These are phyloP conservation scores for Tyrannus savana DNA, from an alignment of 2,113 vertebrate genomes.

Conservation along the genomic window DNA sequence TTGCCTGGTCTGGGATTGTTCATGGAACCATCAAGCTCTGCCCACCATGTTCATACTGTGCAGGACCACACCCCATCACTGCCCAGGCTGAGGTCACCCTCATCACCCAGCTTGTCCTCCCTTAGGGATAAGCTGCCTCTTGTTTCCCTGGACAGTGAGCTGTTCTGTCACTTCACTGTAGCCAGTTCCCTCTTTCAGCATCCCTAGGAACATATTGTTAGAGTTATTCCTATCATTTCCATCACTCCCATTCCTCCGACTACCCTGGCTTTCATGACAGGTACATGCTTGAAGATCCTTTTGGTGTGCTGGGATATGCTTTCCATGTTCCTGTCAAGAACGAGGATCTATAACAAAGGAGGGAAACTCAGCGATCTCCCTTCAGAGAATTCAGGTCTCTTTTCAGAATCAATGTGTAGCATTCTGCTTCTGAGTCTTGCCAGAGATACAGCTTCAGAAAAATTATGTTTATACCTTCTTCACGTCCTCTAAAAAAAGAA, in stretches of 20 bases:
- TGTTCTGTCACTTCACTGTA: background rate
- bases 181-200: background rate
- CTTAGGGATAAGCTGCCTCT: background rate
- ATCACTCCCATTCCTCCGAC: background rate
- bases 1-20: background rate
- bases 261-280: background rate
- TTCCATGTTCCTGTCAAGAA: background rate
- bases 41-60: background rate
- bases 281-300: background rate
- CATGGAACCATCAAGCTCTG: fast-evolving
- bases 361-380: background rate
- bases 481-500: background rate
- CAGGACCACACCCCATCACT: background rate
- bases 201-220: background rate
- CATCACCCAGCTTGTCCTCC: background rate
- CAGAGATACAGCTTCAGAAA: background rate
- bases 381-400: background rate
- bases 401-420: background rate
- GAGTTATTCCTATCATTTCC: background rate
- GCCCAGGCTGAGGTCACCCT: background rate
- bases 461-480: background rate
- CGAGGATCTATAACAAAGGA: background rate
- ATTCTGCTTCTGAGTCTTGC: background rate
- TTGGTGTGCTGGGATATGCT: background rate
- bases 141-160: background rate